These are phyloP conservation scores for Zoanthus sansibaricus DNA, from an alignment of 92 coral and sea anemone genomes.

Conservation along the genomic window DNA sequence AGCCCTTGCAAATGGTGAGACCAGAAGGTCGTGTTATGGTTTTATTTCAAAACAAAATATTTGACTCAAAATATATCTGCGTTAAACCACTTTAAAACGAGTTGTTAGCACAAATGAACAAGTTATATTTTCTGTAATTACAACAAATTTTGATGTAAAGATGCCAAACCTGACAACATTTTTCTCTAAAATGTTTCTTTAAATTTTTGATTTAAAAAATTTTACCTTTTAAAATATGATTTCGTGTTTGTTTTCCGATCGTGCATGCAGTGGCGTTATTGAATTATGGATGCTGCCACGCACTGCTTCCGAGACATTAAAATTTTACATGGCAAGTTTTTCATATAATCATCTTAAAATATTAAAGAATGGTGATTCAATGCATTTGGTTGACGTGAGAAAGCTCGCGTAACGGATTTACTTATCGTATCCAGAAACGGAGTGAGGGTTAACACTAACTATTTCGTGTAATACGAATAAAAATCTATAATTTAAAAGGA, in stretches of 20 bases:
- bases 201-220: background rate
- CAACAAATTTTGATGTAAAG: background rate
- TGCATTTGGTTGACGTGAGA: background rate
- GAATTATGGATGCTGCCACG: slow-evolving; percentile 29
- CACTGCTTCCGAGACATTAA: slow-evolving; percentile 24
- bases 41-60: slow-evolving; percentile 19
- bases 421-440: slow-evolving; percentile 13
- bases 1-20: background rate
- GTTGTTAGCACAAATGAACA: background rate
- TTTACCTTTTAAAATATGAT: background rate
- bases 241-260: slow-evolving; percentile 15
- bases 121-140: background rate
- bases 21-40: background rate
- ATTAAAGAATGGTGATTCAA: slow-evolving; percentile 21
- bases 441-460: background rate
- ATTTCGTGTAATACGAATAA: slow-evolving; percentile 13
- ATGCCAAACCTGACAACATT: background rate
- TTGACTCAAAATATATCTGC: background rate
- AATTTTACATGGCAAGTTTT: slow-evolving; percentile 28
- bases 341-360: slow-evolving; percentile 29
- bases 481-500: background rate
- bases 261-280: slow-evolving; percentile 13
- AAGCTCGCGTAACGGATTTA: slow-evolving; percentile 36
- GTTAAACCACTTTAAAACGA: background rate
- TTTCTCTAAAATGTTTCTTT: background rate